Evolutionary conservation across 2,888 invertebrate genomes (phyloP), one percentile per base, ranked within the genome.

Genomic region (Panzeria rudis): DNA sequence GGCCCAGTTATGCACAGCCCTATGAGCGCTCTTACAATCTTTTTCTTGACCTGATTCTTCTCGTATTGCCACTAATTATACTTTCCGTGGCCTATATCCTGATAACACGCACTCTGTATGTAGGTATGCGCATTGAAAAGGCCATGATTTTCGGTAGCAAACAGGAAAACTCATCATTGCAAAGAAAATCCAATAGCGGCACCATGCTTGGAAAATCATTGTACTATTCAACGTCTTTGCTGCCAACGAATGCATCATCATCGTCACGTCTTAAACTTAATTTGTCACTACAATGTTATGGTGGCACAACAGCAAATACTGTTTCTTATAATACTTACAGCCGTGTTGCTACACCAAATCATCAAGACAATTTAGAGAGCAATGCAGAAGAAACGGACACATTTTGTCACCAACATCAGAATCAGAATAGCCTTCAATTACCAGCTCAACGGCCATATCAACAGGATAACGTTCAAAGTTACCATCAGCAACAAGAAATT

Each of bases 61-160:
- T 96, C 25, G 93, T 96, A 0, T 91, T 96, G 83, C 96, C 96
- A 0, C 91, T 96, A 35, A 88, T 95, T 50, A 93, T 95, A 64
- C 94, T 96, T 91, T 93, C 93, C n/a, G 93, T 94, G 35, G 94
- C 95, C 20, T 95, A 95, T 88, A 94, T 94, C 8, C 91, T 94
- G 41, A 95, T 95, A 71, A 92, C 91, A 4, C 89, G 89, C 52
- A 91, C 92, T 2, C 88, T 92, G 2, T 92, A 92, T 80, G 88
- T 90, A 82, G 91, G 91, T 72, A 92, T 92, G 88, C 87, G 90
- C 32, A 89, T 88, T 54, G 93, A 94, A 87, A 88, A 88, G 56
- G 77, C 84, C n/a, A 89, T 90, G 90, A 86, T 87, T 61, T 86
- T 87, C 47, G 86, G 82, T 52, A 84, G 84, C 17, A 71, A 61